Conservation (phyloP, 30 jellyfish, hydroid and myxozoan genomes). For the Chrysaora quinquecirrha region DNA sequence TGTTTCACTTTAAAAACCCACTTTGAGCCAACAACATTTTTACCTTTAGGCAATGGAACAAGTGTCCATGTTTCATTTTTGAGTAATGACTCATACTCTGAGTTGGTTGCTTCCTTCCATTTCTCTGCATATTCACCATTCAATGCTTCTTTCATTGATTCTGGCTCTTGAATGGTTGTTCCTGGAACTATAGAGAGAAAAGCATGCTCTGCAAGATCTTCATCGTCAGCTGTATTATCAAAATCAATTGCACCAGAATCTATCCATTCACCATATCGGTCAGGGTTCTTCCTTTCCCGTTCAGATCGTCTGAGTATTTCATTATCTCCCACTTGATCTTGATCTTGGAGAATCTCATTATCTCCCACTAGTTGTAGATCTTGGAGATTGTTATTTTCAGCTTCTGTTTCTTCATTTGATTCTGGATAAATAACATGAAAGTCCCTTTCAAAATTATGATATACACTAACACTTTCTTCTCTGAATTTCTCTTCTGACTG, state of each 20-base stretch:
- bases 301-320: conserved; percentile 33
- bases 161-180: conserved; percentile 35
- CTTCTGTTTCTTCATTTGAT: conserved; percentile 4
- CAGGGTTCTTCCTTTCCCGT: conserved; percentile 47
- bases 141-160: conserved; percentile 48
- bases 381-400: conserved; percentile 28
- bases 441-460: conserved; percentile 27
- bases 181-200: conserved; percentile 25
- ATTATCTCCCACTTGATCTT: conserved; percentile 37
- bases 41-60: conserved; percentile 44
- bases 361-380: conserved; percentile 54
- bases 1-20: conserved; percentile 57
- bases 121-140: conserved; percentile 43
- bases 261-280: conserved; percentile 29
- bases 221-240: conserved; percentile 29
- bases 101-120: conserved; percentile 37
- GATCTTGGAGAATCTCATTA: conserved; percentile 31
- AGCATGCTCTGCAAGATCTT: conserved; percentile 45
- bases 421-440: conserved; percentile 39
- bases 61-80: conserved; percentile 59
- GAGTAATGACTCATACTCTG: conserved; percentile 44
- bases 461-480: too few species aligned
- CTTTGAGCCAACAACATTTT: conserved; percentile 32
- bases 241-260: conserved; percentile 33
- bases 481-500: too few species aligned